These are phyloP conservation scores for Drosophila arizonae DNA, from an alignment of 1,140 invertebrate genomes.

Conservation along the genomic window DNA sequence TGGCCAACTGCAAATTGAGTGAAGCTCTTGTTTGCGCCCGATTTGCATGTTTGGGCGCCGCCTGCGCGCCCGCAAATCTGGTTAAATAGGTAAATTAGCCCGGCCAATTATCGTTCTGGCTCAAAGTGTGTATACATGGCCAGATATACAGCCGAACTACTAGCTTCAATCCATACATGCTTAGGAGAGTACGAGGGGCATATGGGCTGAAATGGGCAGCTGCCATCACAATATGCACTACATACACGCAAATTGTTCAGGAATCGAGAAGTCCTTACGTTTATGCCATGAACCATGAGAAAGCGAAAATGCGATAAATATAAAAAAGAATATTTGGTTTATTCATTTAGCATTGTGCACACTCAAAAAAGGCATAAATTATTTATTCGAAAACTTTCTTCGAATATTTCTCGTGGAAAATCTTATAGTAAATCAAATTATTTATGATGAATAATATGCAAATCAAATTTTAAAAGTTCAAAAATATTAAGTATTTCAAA, in stretches of 20 bases:
- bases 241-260: constrained; percentile 31
- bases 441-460: too few relatives aligned
- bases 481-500: too few relatives aligned
- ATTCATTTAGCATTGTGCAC: too few relatives aligned
- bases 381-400: too few relatives aligned
- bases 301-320: neutral
- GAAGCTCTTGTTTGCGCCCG: constrained; percentile 35
- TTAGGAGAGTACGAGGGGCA: constrained; percentile 26
- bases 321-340: too few relatives aligned
- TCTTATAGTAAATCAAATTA: too few relatives aligned
- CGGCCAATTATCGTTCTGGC: constrained; percentile 63
- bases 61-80: constrained; percentile 55
- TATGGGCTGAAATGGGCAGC: constrained; percentile 36
- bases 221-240: constrained; percentile 31
- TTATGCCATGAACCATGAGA: constrained; percentile 2
- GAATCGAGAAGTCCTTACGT: neutral
- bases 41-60: constrained; percentile 53
- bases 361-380: too few relatives aligned
- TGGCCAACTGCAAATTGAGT: constrained; percentile 37
- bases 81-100: constrained; percentile 77
- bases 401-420: too few relatives aligned
- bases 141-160: constrained; percentile 44
- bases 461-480: too few relatives aligned
- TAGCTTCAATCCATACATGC: constrained; percentile 20
- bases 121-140: constrained; percentile 20